These are phyloP conservation scores for Coregonus ussuriensis DNA, from an alignment of 2,797 vertebrate species.

Conservation along the genomic window DNA sequence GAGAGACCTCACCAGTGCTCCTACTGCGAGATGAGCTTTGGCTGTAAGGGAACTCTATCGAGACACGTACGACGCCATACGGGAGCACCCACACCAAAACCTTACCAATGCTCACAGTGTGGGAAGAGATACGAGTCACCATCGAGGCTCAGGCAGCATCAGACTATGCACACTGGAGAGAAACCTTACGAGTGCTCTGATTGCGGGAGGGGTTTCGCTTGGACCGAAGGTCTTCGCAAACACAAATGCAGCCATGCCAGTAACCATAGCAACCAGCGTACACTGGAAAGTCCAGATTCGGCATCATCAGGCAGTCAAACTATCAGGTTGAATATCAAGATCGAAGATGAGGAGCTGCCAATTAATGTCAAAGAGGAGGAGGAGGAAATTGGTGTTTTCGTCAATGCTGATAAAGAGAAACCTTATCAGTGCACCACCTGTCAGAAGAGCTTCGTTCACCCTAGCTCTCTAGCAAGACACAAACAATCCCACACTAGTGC, in stretches of 20 bases:
- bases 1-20: slow-evolving; percentile 11
- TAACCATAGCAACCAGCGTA: slow-evolving; percentile 14
- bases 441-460: too few species aligned
- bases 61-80: neutral
- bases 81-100: neutral
- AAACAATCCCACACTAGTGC: too few species aligned
- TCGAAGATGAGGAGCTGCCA: too few species aligned
- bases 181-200: slow-evolving; percentile 43
- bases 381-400: too few species aligned
- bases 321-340: too few species aligned
- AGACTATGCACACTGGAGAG: slow-evolving; percentile 22
- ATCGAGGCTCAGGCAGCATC: neutral
- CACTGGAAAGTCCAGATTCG: too few species aligned
- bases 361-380: too few species aligned
- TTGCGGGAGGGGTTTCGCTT: slow-evolving; percentile 54
- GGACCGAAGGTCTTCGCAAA: slow-evolving; percentile 32
- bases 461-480: too few species aligned
- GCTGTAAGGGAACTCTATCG: too few species aligned
- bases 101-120: neutral
- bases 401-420: neutral
- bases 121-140: neutral
- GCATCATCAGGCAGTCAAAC: too few species aligned
- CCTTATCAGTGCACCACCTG: neutral
- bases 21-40: neutral
- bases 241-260: slow-evolving; percentile 51